phyloP scores from a whole-genome alignment of 1,140 invertebrate species.

The Papilio polytes region DNA sequence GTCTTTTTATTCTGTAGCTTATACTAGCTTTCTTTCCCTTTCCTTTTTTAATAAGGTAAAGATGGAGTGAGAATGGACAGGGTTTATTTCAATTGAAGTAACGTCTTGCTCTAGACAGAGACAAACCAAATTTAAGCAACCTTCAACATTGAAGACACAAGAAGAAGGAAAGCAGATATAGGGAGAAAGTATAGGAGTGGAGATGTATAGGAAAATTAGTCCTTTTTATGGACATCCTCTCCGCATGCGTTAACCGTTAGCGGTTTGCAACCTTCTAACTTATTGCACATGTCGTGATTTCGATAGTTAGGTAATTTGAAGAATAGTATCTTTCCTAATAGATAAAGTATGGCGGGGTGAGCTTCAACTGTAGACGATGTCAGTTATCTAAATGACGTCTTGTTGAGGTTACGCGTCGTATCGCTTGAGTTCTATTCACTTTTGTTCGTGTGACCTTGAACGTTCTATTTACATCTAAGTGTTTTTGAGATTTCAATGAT shows the following conservation, averaged over 20 bases:
- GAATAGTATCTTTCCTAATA: conserved; percentile 38
- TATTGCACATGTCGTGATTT: not conserved
- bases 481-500: not conserved
- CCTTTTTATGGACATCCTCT: too few species aligned
- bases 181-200: too few species aligned
- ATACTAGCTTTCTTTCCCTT: too few species aligned
- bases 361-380: conserved; percentile 35
- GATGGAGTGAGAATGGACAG: too few species aligned
- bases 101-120: too few species aligned
- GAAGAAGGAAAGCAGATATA: too few species aligned
- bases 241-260: not conserved
- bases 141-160: too few species aligned
- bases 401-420: conserved; percentile 53
- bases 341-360: conserved; percentile 37
- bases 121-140: too few species aligned
- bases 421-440: conserved; percentile 33
- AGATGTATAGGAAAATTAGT: too few species aligned
- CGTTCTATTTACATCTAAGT: not conserved
- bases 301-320: conserved; percentile 8
- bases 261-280: not conserved
- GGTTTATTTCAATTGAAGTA: too few species aligned
- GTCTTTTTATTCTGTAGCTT: too few species aligned
- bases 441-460: conserved; percentile 37
- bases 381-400: conserved; percentile 44
- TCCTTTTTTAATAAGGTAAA: too few species aligned